These are phyloP conservation scores for Brachionus manjavacas DNA, from an alignment of 1,140 invertebrate genomes.

Conservation along the genomic window DNA sequence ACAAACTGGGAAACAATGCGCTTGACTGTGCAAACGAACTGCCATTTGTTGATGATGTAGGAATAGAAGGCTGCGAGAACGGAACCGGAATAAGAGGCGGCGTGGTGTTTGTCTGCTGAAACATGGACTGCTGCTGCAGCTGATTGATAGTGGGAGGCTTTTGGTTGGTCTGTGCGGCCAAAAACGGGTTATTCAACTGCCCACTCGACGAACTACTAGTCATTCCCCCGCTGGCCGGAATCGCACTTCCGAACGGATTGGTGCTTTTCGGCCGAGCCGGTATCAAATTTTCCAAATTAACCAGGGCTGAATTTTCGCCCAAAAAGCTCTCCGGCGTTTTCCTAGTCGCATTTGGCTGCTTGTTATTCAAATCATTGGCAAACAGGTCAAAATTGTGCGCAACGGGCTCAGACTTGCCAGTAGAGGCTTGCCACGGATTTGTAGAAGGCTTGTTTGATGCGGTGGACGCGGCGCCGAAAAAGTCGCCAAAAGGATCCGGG, in stretches of 20 bases:
- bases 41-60: background rate
- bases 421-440: background rate
- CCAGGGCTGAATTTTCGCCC: slow-evolving; percentile 22
- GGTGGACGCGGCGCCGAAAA: background rate
- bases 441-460: background rate
- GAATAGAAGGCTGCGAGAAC: background rate
- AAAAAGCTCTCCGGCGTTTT: slow-evolving; percentile 42
- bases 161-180: background rate
- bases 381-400: slow-evolving; percentile 10
- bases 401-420: background rate
- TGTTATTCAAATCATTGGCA: background rate
- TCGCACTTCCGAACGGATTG: slow-evolving; percentile 32
- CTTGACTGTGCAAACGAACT: background rate
- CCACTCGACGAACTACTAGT: background rate
- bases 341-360: background rate
- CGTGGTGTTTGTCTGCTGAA: background rate
- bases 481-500: background rate
- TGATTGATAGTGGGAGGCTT: slow-evolving; percentile 36
- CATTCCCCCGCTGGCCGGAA: background rate
- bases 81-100: background rate
- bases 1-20: background rate
- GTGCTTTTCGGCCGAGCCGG: slow-evolving; percentile 2
- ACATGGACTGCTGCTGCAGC: slow-evolving; percentile 28
- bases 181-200: slow-evolving; percentile 32
- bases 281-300: slow-evolving; percentile 42